Evolutionary conservation across 2,113 vertebrate species (phyloP), one percentile per base, ranked within the genome.

Genomic region (Austrofundulus limnaeus): DNA sequence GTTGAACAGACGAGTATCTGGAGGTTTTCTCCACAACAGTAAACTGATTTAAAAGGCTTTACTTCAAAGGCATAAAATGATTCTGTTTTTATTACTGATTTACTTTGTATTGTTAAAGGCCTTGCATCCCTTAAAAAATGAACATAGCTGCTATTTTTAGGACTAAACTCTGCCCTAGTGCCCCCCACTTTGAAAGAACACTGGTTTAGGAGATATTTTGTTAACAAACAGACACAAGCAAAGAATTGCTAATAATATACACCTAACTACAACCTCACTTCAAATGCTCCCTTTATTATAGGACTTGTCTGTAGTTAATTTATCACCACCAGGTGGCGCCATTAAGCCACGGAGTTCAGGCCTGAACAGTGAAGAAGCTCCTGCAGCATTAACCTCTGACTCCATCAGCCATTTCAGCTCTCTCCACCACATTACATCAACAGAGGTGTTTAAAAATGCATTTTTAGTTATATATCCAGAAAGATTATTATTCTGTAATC

Each of bases 251-350:
- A 28, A 4, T 28, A 28, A 3, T 7, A 7, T 28, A 4, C 25
- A 28, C 25, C 3, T 28, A 3, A 7, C 25, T 28, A 7, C 25
- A 28, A 28, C 31, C 31, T 8, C 31, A 9, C 31, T n/a, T n/a
- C n/a, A n/a, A n/a, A 10, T 34, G 31, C 31, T 8, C n/a, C n/a
- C n/a, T n/a, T n/a, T n/a, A n/a, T n/a, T n/a, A n/a, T n/a, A n/a
- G n/a, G n/a, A 21, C 11, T 24, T 56, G 6, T 16, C 12, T 38
- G 6, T 17, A 23, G 31, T 24, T 43, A 4, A 20, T 43, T 37
- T 15, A 0, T 3, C 52, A 52, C 80, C 87, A 88, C 61, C 50
- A 82, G 83, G 54, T 66, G 85, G 81, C 4, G 71, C 52, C 38
- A 16, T 17, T 42, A 54, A 47, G n/a, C 53, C 42, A 42, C 23